Evolutionary conservation across 2,113 vertebrate species (phyloP), one percentile per base, ranked within the genome.

Genomic region (Neopipo cinnamomea): DNA sequence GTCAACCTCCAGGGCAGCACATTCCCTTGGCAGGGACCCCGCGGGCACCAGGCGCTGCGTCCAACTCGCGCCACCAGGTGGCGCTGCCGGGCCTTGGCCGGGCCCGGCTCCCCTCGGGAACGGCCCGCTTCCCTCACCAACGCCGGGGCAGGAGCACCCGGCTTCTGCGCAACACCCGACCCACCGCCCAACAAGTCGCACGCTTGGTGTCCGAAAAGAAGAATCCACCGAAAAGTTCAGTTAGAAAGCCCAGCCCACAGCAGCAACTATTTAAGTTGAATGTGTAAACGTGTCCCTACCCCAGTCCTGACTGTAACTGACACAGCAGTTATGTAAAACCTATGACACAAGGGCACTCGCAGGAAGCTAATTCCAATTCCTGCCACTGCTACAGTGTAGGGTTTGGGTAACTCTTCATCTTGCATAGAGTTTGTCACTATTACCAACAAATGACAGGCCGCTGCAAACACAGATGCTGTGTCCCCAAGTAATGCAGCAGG

Each of bases 21-120:
- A 8, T 1, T 16, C 59, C 50, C 44, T 22, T 0, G 25, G 71
- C n/a, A 58, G 24, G 84, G 41, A 23, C 11, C 4, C 15, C 1
- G 30, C 42, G 33, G 71, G 78, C 62, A 49, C 27, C 0, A 9
- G 16, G 42, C n/a, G 47, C 66, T 73, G 46, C 20, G 18, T 20
- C 49, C 8, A 44, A 44, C 53, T 31, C 12, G 5, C 0, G 50
- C 93, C 93, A 63, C 8, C 79, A 87, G 94, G 58, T 27, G 96
- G 23, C 91, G 83, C 96, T 93, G 92, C 73, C 17, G 83, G 76
- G 71, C 59, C 12, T 37, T 35, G 4, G 14, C 41, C 0, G 5
- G 72, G 61, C 67, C 28, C 2, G 15, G 61, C 56, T 47, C 30
- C 27, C 21, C 11, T 1, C 5, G 23, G 46, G 52, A 73, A 16